These are phyloP conservation scores for Torymus tubicola DNA, from an alignment of 2,888 invertebrate genomes.

Conservation along the genomic window DNA sequence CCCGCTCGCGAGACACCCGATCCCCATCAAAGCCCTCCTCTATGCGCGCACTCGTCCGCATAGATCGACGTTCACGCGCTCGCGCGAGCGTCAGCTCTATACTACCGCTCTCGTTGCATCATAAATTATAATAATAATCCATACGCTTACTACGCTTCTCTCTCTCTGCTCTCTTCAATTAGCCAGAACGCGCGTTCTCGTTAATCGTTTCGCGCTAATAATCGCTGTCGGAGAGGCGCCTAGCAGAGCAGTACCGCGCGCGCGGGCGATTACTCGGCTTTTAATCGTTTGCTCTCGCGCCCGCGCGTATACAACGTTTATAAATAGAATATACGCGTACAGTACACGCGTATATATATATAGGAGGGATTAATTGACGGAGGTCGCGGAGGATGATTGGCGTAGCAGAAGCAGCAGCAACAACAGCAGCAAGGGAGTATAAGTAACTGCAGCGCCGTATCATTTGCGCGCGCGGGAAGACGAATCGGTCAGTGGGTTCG, in stretches of 20 bases:
- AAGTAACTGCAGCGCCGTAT: too few relatives aligned
- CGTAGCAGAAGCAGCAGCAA: too few relatives aligned
- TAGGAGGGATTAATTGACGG: slow-evolving; percentile 23
- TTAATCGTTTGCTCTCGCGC: neutral
- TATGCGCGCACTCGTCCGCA: too few relatives aligned
- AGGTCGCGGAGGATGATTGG: slow-evolving; percentile 18
- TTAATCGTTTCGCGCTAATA: slow-evolving; percentile 53
- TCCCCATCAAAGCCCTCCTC: too few relatives aligned
- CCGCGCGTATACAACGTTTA: neutral
- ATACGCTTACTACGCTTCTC: neutral
- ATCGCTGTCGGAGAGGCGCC: slow-evolving; percentile 15
- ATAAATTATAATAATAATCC: slow-evolving; percentile 47
- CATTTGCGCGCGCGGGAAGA: too few relatives aligned
- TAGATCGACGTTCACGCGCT: neutral
- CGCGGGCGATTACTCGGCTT: neutral
- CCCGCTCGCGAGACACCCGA: too few relatives aligned
- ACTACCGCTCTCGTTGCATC: neutral
- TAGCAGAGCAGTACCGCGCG: neutral
- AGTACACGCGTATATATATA: too few relatives aligned
- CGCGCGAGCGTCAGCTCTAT: neutral
- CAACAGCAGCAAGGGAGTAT: too few relatives aligned
- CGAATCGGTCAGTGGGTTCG: too few relatives aligned
- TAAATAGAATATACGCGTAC: slow-evolving; percentile 34
- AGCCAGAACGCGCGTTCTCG: slow-evolving; percentile 24
- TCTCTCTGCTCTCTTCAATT: slow-evolving; percentile 20